Base-by-base conservation (phyloP, 2,797 vertebrate species). In the Adrianichthys oophorus region DNA sequence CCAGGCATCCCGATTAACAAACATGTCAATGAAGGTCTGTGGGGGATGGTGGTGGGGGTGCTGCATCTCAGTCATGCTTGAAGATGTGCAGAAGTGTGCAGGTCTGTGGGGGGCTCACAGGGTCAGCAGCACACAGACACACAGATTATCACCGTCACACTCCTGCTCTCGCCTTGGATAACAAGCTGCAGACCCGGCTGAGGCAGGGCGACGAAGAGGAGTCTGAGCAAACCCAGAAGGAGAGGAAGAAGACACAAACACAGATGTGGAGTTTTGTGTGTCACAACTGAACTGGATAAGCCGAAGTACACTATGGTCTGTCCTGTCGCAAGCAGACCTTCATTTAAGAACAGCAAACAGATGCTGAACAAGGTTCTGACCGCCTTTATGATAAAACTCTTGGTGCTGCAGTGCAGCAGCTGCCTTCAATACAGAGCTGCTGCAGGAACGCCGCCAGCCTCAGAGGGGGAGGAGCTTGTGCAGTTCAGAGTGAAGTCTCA, bases 101-200 rank as follows among this genome's bases (percentile, higher is more conserved):
- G 78, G 77, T 90, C 88, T 87, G 84, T 80, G 87, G 69, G 76
- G 79, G 83, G 78, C 74, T 88, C 86, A 87, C 79, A 88, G 90
- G 92, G 92, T 92, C 87, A 90, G 83, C 61, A 70, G 82, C 85
- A 89, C 87, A 92, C 90, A 91, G 90, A 89, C 86, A 85, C 84
- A 80, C 83, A 87, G 87, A 90, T 92, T 91, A 90, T 89, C 76
- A 63, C 81, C 91, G 91, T 92, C 91, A 85, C 87, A 90, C 85
- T 87, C 72, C 48, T 54, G 65, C 59, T 74, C 79, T 79, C 74
- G 70, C 77, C 78, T 82, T 54, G 71, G 87, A 79, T 87, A 90
- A 89, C 85, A 90, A 92, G 90, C 89, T 83, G 68, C 85, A 68
- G 43, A 62, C 62, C 58, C 48, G 49, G 66, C 53, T 63, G 41